Base-by-base conservation (phyloP, 92 coral and sea anemone species). In the Zoanthus sociatus region DNA sequence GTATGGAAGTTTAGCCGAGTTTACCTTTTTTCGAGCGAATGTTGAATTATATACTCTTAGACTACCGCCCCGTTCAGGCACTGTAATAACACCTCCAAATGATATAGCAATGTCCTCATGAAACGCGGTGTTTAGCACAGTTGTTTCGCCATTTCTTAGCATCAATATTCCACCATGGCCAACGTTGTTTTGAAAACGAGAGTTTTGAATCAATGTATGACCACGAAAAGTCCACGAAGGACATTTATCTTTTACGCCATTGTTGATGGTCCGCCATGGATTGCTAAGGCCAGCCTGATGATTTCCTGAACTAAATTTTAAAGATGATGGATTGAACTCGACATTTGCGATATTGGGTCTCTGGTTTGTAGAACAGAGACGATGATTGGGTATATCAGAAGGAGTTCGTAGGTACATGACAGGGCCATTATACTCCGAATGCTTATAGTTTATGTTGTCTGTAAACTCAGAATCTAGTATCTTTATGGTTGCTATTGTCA, bases 121-220 rank as follows among this genome's bases (percentile, higher is more conserved):
- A n/a, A n/a, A n/a, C n/a, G n/a, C n/a, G n/a, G n/a, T n/a, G n/a
- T n/a, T n/a, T n/a, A n/a, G n/a, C n/a, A n/a, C n/a, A n/a, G n/a
- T n/a, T n/a, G n/a, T n/a, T n/a, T n/a, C n/a, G n/a, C n/a, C n/a
- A n/a, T n/a, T n/a, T n/a, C n/a, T n/a, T n/a, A n/a, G 33, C n/a
- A 64, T 61, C 61, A 92, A 32, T 9, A 86, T 86, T 6, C 90
- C 92, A 14, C 89, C 73, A 63, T 77, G 47, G 11, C 92, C 94
- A 10, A 88, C 50, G 71, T 91, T 53, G 82, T 92, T 86, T 79
- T n/a, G n/a, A n/a, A n/a, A n/a, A n/a, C n/a, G n/a, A n/a, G n/a
- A n/a, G n/a, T n/a, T n/a, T n/a, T n/a, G n/a, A n/a, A n/a, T n/a
- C n/a, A n/a, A n/a, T n/a, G n/a, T n/a, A n/a, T n/a, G n/a, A n/a